Percentiles rank a stretch among this genome's conserved stretches.
Evolutionary conservation across 30 jellyfish, hydroid and myxozoan species (phyloP).

Genomic region (Turritopsis rubra): DNA sequence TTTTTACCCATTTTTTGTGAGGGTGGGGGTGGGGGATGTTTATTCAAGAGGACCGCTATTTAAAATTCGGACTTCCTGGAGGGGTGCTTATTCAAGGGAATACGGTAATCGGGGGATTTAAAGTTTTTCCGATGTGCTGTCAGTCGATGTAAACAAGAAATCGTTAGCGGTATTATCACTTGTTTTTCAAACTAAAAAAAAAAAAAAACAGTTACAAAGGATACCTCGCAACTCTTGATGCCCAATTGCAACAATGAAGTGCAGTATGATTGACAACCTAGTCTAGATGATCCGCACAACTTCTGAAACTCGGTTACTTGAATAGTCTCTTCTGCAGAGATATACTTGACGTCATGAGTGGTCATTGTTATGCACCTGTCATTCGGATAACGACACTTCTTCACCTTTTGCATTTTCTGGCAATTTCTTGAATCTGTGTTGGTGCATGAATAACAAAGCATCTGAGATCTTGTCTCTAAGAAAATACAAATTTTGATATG

Average conservation of each 20-base stretch:
- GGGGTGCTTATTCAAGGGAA: too few species aligned
- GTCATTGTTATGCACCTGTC: background rate
- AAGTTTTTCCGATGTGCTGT: too few species aligned
- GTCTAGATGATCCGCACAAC: background rate
- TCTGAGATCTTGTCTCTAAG: background rate
- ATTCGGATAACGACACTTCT: background rate
- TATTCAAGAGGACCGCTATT: too few species aligned
- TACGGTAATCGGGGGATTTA: too few species aligned
- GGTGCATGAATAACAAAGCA: background rate
- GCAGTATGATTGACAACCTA: background rate
- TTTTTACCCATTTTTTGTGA: too few species aligned
- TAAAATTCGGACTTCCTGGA: too few species aligned
- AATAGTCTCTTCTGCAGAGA: background rate
- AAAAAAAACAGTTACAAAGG: too few species aligned
- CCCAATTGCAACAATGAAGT: background rate
- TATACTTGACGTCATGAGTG: background rate
- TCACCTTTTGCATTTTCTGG: background rate
- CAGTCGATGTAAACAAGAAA: too few species aligned
- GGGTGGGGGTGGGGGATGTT: too few species aligned
- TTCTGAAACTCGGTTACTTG: background rate
- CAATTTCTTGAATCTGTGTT: background rate
- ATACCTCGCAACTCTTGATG: background rate
- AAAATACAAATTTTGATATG: too few species aligned
- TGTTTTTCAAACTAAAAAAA: background rate
- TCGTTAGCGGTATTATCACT: background rate